phyloP scores from a whole-genome alignment of 2,888 invertebrate genomes.

The Pseudococcus longispinus region DNA sequence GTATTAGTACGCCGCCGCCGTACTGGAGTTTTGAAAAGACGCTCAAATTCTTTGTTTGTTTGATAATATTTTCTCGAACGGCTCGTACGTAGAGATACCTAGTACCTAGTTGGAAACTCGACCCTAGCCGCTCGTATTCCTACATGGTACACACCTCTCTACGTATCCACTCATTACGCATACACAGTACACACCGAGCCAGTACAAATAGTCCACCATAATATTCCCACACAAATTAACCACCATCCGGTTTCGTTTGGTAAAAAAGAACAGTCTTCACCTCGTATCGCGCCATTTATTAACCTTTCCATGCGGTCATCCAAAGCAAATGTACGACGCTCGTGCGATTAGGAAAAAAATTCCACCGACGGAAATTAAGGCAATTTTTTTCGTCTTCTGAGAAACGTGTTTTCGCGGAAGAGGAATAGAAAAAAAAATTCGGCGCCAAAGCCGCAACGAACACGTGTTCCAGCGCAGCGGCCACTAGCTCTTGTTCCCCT shows the following conservation, averaged over 20 bases:
- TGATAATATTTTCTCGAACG: not conserved
- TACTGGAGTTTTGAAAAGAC: not conserved
- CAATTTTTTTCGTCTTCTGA: not conserved
- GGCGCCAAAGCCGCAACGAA: not conserved
- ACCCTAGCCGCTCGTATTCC: not conserved
- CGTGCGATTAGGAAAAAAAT: not conserved
- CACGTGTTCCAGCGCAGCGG: not conserved
- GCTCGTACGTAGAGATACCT: not conserved
- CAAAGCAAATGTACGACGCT: not conserved
- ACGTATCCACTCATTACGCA: not conserved
- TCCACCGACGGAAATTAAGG: not conserved
- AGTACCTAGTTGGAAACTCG: not conserved
- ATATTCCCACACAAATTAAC: slow-evolving; percentile 49
- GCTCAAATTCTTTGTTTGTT: slow-evolving; percentile 6
- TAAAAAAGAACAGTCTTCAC: slow-evolving; percentile 4
- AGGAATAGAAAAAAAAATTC: not conserved
- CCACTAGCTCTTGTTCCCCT: not conserved
- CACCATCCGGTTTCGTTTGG: slow-evolving; percentile 32
- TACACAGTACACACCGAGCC: not conserved
- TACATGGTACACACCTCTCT: not conserved
- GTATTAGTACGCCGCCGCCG: not conserved
- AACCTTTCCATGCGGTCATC: slow-evolving; percentile 25
- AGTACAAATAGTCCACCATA: slow-evolving; percentile 20
- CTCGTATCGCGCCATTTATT: slow-evolving; percentile 29
- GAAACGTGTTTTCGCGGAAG: not conserved